These are phyloP conservation scores for Sclerurus mexicanus DNA, from an alignment of 2,113 vertebrate species.

Conservation along the genomic window DNA sequence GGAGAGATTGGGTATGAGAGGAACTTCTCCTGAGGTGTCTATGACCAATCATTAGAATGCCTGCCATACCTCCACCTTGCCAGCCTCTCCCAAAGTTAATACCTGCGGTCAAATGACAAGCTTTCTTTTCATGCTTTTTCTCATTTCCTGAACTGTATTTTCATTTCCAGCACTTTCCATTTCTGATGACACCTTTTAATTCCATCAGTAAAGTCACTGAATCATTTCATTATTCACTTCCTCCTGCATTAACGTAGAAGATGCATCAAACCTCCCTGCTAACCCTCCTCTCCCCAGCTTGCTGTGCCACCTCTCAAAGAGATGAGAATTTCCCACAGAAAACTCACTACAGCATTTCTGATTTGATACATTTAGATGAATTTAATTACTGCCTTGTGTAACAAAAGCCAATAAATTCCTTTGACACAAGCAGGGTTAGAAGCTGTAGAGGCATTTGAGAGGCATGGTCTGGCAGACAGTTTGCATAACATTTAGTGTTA, in stretches of 20 bases:
- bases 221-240: conserved; percentile 1
- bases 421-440: background rate
- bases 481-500: background rate
- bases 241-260: background rate
- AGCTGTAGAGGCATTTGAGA: background rate
- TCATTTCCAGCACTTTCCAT: background rate
- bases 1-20: background rate
- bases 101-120: background rate
- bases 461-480: background rate
- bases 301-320: background rate
- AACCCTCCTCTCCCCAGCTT: background rate
- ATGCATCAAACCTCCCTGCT: background rate
- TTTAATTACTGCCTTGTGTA: background rate
- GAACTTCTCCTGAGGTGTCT: background rate
- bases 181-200: background rate
- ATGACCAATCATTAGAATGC: background rate
- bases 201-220: background rate
- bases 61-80: background rate
- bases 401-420: background rate
- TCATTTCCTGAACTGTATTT: background rate
- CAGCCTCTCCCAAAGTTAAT: background rate
- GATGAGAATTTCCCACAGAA: background rate
- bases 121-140: background rate
- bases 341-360: background rate
- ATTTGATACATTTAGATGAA: background rate